Percentiles rank a stretch among this genome's conserved stretches.
Conservation (phyloP, 2,888 invertebrate genomes). For the Venusia cambrica region DNA sequence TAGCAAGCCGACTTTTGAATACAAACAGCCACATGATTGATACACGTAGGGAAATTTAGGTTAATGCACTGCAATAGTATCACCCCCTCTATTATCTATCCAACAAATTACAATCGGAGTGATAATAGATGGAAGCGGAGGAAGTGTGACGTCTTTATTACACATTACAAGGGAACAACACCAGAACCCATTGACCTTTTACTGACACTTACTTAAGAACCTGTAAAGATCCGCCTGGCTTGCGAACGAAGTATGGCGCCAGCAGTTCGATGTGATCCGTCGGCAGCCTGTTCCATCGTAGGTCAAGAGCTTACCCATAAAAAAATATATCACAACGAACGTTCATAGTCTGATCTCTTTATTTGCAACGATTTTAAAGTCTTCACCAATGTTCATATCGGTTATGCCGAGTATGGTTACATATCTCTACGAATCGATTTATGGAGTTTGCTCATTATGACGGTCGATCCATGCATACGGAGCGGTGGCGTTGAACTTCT, state of each 20-base stretch:
- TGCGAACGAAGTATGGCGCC: too few species aligned
- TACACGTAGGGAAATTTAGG: conserved; percentile 31
- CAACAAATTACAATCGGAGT: conserved; percentile 2
- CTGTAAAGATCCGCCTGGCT: too few species aligned
- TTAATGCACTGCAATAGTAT: conserved; percentile 32
- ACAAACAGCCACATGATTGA: conserved; percentile 24
- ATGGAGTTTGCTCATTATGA: conserved; percentile 32
- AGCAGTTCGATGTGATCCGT: too few species aligned
- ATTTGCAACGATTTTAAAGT: too few species aligned
- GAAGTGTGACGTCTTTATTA: too few species aligned
- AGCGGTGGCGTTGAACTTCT: conserved; percentile 31
- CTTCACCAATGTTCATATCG: background rate
- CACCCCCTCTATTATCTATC: conserved; percentile 13
- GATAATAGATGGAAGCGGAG: conserved; percentile 2
- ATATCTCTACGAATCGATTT: conserved; percentile 28
- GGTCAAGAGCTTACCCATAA: too few species aligned
- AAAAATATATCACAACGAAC: too few species aligned
- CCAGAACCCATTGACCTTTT: too few species aligned
- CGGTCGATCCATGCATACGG: conserved; percentile 35
- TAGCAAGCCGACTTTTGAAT: conserved; percentile 20
- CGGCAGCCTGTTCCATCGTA: too few species aligned
- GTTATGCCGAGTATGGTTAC: background rate
- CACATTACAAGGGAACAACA: too few species aligned
- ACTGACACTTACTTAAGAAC: too few species aligned
- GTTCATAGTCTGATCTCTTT: too few species aligned